phyloP scores from a whole-genome alignment of 1,140 invertebrate species.

The Drosophila tani region DNA sequence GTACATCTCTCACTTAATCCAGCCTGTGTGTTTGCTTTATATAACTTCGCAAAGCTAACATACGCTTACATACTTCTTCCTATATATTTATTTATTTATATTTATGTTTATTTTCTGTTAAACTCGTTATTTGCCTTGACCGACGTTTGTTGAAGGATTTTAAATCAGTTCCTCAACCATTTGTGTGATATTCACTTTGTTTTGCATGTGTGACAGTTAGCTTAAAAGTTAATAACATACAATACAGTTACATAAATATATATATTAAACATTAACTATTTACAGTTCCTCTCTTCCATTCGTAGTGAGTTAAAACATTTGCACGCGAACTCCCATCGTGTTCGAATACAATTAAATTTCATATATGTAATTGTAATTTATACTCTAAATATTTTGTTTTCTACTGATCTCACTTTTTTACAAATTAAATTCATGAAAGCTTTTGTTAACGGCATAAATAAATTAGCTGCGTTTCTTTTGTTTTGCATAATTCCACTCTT shows the following conservation, averaged over 20 bases:
- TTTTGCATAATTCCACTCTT: constrained; percentile 14
- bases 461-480: constrained; percentile 52
- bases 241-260: constrained; percentile 69
- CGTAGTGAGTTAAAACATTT: constrained; percentile 53
- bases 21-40: constrained; percentile 10
- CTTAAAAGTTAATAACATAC: constrained; percentile 79
- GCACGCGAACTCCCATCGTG: constrained; percentile 12
- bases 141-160: constrained; percentile 24
- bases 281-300: constrained; percentile 50
- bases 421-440: constrained; percentile 82
- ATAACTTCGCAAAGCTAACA: constrained; percentile 11
- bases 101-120: constrained; percentile 25
- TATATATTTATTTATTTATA: constrained; percentile 31
- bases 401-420: constrained; percentile 28
- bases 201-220: constrained; percentile 47
- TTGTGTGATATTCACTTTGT: constrained; percentile 41
- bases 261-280: constrained; percentile 73
- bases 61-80: constrained; percentile 25
- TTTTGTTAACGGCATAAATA: constrained; percentile 73
- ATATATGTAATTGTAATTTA: constrained; percentile 29
- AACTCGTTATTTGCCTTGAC: constrained; percentile 49
- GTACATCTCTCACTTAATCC: constrained; percentile 4
- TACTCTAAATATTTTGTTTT: constrained; percentile 52
- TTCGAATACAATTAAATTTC: constrained; percentile 11
- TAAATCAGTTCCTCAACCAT: constrained; percentile 24